These are phyloP conservation scores for Drosophila fuyamai DNA, from an alignment of 1,140 invertebrate genomes.

Conservation along the genomic window DNA sequence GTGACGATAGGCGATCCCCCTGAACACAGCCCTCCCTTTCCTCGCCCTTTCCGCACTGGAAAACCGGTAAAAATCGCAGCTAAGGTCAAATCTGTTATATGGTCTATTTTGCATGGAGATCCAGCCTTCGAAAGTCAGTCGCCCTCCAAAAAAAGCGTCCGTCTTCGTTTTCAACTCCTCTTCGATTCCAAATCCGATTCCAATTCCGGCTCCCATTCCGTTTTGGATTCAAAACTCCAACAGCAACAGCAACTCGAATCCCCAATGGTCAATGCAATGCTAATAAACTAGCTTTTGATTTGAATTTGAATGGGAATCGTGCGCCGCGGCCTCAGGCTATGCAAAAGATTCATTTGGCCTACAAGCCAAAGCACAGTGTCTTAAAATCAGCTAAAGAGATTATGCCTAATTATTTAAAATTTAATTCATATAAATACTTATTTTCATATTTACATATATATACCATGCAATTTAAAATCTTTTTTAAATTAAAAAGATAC, in stretches of 20 bases:
- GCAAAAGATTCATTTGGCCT: conserved; percentile 70
- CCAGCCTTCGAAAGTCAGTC: conserved; percentile 32
- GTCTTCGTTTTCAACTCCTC: conserved; percentile 10
- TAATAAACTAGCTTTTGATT: conserved; percentile 58
- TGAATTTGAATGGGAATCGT: conserved; percentile 61
- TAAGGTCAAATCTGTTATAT: conserved; percentile 79
- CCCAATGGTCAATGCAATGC: conserved; percentile 61
- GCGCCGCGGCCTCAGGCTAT: conserved; percentile 49
- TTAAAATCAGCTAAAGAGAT: background rate
- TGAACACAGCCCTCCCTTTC: no score
- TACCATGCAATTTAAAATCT: no score
- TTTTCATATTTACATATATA: background rate
- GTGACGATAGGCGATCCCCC: conserved; percentile 37
- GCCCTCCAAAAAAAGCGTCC: conserved; percentile 44
- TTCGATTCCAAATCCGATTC: conserved; percentile 24
- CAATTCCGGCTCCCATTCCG: conserved; percentile 40
- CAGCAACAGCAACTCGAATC: conserved; percentile 14
- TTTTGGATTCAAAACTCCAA: conserved; percentile 18
- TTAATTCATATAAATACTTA: background rate
- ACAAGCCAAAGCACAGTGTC: conserved; percentile 46
- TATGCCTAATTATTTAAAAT: background rate
- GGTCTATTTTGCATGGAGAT: conserved; percentile 53
- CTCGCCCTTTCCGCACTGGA: conserved; percentile 35
- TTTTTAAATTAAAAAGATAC: no score
- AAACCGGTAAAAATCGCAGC: conserved; percentile 70